Evolutionary conservation across 2,113 vertebrate species (phyloP).

Genomic region (Halcyon malimbica): DNA sequence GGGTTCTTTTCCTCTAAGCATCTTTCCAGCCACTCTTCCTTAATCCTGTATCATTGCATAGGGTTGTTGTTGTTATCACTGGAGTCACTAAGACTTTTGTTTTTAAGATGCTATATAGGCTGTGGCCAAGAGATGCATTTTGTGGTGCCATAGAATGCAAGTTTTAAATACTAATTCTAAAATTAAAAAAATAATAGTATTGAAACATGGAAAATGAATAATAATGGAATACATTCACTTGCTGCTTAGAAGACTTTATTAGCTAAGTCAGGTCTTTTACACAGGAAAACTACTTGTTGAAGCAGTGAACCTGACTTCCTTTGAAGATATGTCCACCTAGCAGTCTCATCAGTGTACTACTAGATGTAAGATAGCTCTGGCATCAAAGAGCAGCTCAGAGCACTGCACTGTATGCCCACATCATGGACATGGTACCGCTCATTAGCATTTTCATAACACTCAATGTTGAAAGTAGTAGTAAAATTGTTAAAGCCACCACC

Average conservation of each 20-base stretch:
- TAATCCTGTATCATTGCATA: not conserved
- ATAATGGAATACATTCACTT: not conserved
- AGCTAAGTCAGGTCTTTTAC: not conserved
- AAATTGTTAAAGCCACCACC: conserved; percentile 80
- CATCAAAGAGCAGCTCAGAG: conserved; percentile 87
- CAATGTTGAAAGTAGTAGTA: conserved; percentile 72
- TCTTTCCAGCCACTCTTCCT: too few species aligned
- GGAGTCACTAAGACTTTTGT: not conserved
- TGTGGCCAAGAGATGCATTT: not conserved
- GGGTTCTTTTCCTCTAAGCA: too few species aligned
- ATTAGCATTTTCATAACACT: conserved; percentile 69
- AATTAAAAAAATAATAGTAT: too few species aligned
- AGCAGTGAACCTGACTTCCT: not conserved
- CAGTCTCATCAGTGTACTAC: conserved; percentile 74
- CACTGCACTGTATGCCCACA: conserved; percentile 81
- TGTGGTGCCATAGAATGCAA: not conserved
- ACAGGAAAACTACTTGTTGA: conserved; percentile 68
- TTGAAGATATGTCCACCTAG: not conserved
- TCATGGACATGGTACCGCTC: conserved; percentile 73
- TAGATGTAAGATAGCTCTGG: conserved; percentile 76
- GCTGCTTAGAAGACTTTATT: not conserved
- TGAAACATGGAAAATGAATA: too few species aligned
- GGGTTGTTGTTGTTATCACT: not conserved
- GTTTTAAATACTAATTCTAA: not conserved
- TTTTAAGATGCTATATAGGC: not conserved